These are phyloP conservation scores for Onychostruthus taczanowskii DNA, from an alignment of 2,113 vertebrate genomes.

Conservation along the genomic window DNA sequence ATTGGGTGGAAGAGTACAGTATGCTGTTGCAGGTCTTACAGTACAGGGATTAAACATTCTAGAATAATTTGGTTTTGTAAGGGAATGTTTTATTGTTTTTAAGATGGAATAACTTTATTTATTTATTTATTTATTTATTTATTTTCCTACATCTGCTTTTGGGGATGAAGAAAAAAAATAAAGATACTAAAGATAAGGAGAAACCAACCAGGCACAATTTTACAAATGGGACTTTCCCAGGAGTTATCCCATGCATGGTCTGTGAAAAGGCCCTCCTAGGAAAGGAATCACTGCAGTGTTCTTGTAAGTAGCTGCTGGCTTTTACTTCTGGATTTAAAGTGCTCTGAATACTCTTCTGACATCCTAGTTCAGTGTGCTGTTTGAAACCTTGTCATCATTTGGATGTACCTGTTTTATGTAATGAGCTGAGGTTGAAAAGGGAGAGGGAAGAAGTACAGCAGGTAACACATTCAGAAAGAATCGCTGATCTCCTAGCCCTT, in stretches of 20 bases:
- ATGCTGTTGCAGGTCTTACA: neutral
- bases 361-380: neutral
- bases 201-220: conserved; percentile 84
- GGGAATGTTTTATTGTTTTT: neutral
- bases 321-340: neutral
- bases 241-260: conserved; percentile 80
- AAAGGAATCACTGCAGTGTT: conserved; percentile 89
- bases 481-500: accelerated
- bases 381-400: neutral
- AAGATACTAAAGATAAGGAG: conserved; percentile 88
- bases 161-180: conserved; percentile 84
- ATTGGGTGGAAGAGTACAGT: neutral
- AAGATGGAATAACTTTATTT: neutral
- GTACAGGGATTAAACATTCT: neutral
- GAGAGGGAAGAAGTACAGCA: neutral
- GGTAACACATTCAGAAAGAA: neutral
- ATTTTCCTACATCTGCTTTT: conserved; percentile 3
- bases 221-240: conserved; percentile 78
- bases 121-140: neutral
- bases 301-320: conserved; percentile 76
- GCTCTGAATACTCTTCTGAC: neutral
- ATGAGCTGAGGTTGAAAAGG: neutral
- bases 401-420: neutral
- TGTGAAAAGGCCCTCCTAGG: conserved; percentile 87
- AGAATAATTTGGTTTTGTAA: neutral